Percentiles rank a stretch among this genome's conserved stretches.
Conservation (phyloP, 2,888 invertebrate species). For the Dicranocentrus wangi region DNA sequence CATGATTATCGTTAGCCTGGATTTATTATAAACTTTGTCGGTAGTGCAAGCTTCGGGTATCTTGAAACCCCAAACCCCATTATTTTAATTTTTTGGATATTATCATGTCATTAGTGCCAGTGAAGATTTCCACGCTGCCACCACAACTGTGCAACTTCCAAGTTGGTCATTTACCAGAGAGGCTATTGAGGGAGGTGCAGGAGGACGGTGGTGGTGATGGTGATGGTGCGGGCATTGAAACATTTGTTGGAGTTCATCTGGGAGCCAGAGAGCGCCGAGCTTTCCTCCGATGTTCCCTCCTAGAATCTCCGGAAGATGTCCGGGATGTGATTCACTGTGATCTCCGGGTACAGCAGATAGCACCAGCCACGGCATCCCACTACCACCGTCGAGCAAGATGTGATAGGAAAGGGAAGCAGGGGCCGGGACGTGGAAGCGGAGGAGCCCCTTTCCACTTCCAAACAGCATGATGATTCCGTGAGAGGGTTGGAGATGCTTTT, state of each 20-base stretch:
- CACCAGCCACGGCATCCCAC: too few relatives aligned
- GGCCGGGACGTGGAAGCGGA: not conserved
- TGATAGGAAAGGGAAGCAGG: not conserved
- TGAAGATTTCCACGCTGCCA: constrained; percentile 17
- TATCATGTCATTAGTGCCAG: too few relatives aligned
- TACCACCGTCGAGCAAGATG: too few relatives aligned
- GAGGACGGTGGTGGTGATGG: not conserved
- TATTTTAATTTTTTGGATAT: too few relatives aligned
- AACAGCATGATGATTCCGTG: not conserved
- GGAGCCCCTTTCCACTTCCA: constrained; percentile 13
- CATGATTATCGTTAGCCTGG: too few relatives aligned
- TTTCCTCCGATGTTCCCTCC: constrained; percentile 41
- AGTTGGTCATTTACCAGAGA: constrained; percentile 34
- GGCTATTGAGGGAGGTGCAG: not conserved
- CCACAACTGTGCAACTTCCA: constrained; percentile 43
- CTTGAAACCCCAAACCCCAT: too few relatives aligned
- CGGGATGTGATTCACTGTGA: constrained; percentile 48
- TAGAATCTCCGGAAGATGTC: constrained; percentile 42
- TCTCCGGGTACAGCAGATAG: constrained; percentile 53
- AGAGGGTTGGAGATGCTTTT: not conserved
- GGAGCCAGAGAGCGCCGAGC: constrained; percentile 10
- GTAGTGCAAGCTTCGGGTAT: too few relatives aligned
- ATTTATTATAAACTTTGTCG: too few relatives aligned
- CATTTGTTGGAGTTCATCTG: constrained; percentile 29
- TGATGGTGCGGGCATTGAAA: not conserved